Evolutionary conservation across 2,888 invertebrate genomes (phyloP).

Genomic region (Osedax fenrisi): DNA sequence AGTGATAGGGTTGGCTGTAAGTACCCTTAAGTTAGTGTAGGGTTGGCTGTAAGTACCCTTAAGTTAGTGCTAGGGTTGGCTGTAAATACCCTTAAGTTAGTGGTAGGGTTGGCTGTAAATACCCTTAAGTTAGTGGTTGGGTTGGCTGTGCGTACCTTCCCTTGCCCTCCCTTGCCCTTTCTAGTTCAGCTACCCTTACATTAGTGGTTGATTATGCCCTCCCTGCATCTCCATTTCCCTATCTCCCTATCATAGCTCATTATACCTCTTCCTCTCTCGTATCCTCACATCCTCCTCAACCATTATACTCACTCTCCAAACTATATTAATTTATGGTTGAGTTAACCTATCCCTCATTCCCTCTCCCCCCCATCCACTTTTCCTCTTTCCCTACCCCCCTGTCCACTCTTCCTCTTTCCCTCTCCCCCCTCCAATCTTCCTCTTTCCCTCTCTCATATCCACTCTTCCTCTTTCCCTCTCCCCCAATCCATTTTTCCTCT

Average conservation of each 20-base stretch:
- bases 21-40: too few species aligned
- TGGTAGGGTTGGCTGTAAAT: too few species aligned
- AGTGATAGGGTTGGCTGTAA: too few species aligned
- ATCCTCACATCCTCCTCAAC: too few species aligned
- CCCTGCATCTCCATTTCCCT: background rate
- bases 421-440: background rate
- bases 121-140: too few species aligned
- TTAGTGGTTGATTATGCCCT: background rate
- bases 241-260: background rate
- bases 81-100: too few species aligned
- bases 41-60: too few species aligned
- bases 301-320: too few species aligned
- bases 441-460: background rate
- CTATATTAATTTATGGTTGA: too few species aligned
- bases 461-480: background rate
- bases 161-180: background rate
- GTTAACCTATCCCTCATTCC: background rate
- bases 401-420: background rate
- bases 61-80: too few species aligned
- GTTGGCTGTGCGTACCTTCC: background rate
- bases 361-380: background rate
- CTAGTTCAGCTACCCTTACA: background rate
- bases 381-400: background rate
- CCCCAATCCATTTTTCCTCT: background rate
- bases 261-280: too few species aligned